Conservation (phyloP, 2,888 invertebrate genomes). For the Catocala nupta region DNA sequence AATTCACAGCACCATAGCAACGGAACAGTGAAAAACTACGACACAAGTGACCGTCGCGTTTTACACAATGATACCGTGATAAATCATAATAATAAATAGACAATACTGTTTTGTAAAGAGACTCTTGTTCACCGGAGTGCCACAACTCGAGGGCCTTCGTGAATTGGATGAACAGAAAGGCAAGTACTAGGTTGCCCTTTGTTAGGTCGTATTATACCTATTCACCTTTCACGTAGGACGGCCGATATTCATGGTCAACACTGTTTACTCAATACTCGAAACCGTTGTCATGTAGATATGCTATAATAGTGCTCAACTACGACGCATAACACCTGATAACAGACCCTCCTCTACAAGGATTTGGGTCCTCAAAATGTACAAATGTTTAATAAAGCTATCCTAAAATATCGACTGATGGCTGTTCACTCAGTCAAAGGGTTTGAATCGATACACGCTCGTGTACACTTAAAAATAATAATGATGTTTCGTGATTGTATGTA, state of each 20-base stretch:
- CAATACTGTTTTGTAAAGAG: constrained; percentile 58
- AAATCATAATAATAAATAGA: constrained; percentile 62
- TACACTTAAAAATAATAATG: constrained; percentile 45
- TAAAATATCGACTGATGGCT: constrained; percentile 18
- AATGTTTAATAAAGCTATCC: constrained; percentile 7
- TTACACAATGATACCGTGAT: constrained; percentile 76
- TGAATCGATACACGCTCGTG: constrained; percentile 45
- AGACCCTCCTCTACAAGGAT: constrained; percentile 17
- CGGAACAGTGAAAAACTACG: constrained; percentile 77
- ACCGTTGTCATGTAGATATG: constrained; percentile 39
- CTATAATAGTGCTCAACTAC: constrained; percentile 33
- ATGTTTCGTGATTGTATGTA: constrained; percentile 49
- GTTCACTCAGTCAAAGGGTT: constrained; percentile 17
- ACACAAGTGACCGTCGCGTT: constrained; percentile 77
- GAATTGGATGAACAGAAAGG: constrained; percentile 86
- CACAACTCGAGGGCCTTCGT: constrained; percentile 74
- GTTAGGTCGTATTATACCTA: constrained; percentile 58
- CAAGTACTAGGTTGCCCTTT: constrained; percentile 77
- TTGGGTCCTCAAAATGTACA: constrained; percentile 5
- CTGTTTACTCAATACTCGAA: constrained; percentile 62
- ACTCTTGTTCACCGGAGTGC: constrained; percentile 73
- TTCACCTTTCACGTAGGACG: constrained; percentile 62
- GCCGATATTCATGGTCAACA: constrained; percentile 67
- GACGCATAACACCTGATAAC: constrained; percentile 6
- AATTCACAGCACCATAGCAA: constrained; percentile 73